These are phyloP conservation scores for Dromaius novaehollandiae DNA, from an alignment of 2,113 vertebrate species.

Conservation along the genomic window DNA sequence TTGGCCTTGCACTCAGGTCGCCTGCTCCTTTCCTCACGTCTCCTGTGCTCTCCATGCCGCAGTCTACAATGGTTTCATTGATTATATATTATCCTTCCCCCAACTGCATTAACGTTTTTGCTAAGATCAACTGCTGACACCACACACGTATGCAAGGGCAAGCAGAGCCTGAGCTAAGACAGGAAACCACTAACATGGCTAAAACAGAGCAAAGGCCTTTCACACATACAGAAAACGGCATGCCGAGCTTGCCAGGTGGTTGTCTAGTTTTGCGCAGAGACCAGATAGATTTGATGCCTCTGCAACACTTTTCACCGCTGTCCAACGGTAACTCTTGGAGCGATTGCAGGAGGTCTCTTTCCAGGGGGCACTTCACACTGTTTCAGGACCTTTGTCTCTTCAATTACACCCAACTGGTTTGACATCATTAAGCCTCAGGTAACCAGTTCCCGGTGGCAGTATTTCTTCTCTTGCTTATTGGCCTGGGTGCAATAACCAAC, in stretches of 20 bases:
- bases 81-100: not conserved
- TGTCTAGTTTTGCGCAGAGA: not conserved
- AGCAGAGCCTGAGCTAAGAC: not conserved
- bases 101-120: not conserved
- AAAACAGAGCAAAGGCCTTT: not conserved
- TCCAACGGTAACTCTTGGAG: not conserved
- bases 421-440: not conserved
- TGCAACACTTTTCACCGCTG: not conserved
- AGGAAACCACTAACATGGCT: not conserved
- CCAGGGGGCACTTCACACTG: not conserved
- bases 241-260: not conserved
- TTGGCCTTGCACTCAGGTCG: not conserved
- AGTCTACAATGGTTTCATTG: not conserved
- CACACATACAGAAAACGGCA: not conserved
- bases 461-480: not conserved
- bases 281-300: not conserved
- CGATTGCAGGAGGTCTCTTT: not conserved
- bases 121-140: not conserved
- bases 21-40: not conserved
- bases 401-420: not conserved
- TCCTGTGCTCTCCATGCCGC: not conserved
- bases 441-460: rapidly evolving
- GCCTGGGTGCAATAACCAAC: not conserved
- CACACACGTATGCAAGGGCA: not conserved
- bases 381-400: not conserved